Evolutionary conservation across 2,113 vertebrate genomes (phyloP).

Genomic region (Thalassoma bifasciatum): DNA sequence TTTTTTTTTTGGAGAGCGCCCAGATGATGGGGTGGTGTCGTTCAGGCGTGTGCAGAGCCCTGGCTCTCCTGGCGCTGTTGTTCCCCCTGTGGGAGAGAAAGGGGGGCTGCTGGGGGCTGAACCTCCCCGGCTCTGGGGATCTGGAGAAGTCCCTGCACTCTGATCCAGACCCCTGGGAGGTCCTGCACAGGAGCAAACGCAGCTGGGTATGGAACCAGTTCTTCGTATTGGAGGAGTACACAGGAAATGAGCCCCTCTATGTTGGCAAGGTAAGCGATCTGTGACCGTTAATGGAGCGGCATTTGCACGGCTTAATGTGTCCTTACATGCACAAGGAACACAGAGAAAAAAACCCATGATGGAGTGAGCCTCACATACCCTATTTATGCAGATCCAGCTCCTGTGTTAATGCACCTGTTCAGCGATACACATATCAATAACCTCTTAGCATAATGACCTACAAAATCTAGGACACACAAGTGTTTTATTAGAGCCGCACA

Average conservation of each 20-base stretch:
- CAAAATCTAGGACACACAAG: conserved; percentile 60
- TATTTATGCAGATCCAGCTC: conserved; percentile 9
- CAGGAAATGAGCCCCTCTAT: conserved; percentile 94
- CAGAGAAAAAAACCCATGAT: background rate
- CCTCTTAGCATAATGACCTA: conserved; percentile 46
- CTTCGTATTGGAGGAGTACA: conserved; percentile 98
- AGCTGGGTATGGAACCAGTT: conserved; percentile 99
- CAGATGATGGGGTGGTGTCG: conserved; percentile 75
- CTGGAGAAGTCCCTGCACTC: conserved; percentile 78
- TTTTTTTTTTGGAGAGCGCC: conserved; percentile 47
- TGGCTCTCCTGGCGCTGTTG: conserved; percentile 87
- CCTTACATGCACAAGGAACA: background rate
- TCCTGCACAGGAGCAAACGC: conserved; percentile 88
- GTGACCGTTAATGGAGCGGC: conserved; percentile 19
- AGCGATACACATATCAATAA: conserved; percentile 57
- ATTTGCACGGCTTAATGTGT: conserved; percentile 5
- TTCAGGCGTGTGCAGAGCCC: conserved; percentile 77
- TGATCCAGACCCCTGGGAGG: conserved; percentile 75
- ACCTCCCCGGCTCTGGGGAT: conserved; percentile 78
- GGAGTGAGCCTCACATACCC: background rate
- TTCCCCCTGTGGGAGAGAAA: conserved; percentile 84
- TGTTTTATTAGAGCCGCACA: conserved; percentile 39
- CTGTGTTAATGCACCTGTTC: conserved; percentile 28
- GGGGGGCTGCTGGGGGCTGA: conserved; percentile 84
- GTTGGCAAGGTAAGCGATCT: conserved; percentile 93